These are phyloP conservation scores for Synergus gifuensis DNA, from an alignment of 2,888 invertebrate genomes.

Conservation along the genomic window DNA sequence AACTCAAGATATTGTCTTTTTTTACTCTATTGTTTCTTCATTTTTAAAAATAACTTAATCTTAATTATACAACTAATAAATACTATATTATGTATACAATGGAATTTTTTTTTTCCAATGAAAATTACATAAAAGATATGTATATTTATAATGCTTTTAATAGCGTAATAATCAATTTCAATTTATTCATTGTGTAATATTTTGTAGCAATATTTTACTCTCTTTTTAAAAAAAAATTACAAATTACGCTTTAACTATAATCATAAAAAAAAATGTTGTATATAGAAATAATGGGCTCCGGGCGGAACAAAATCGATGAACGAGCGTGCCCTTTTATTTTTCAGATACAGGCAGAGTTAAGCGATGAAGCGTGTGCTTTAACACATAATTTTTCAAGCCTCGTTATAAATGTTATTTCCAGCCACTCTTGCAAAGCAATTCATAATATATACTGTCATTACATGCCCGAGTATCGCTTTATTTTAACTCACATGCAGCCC, in stretches of 20 bases:
- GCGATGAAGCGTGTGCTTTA: conserved; percentile 27
- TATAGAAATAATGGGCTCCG: conserved; percentile 2
- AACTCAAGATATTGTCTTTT: not conserved
- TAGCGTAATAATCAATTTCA: too few relatives aligned
- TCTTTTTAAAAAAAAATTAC: not conserved
- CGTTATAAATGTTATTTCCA: conserved; percentile 30
- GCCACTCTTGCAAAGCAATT: conserved; percentile 18
- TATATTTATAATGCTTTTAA: too few relatives aligned
- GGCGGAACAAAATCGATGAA: conserved; percentile 7
- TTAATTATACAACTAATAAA: too few relatives aligned
- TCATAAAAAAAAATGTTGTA: not conserved
- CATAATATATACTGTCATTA: conserved; percentile 4
- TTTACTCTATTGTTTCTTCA: not conserved
- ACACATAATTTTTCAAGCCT: conserved; percentile 28
- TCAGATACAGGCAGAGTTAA: not conserved
- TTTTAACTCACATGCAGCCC: conserved; percentile 2
- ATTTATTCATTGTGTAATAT: too few relatives aligned
- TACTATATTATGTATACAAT: too few relatives aligned
- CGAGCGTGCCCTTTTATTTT: not conserved
- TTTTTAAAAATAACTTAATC: too few relatives aligned
- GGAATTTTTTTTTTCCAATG: too few relatives aligned
- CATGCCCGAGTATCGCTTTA: conserved; percentile 5
- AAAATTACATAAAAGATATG: too few relatives aligned
- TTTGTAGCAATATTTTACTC: too few relatives aligned
- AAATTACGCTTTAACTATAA: conserved; percentile 5